These are phyloP conservation scores for Ctenochaetus hawaiiensis DNA, from an alignment of 2,797 vertebrate genomes.

Conservation along the genomic window DNA sequence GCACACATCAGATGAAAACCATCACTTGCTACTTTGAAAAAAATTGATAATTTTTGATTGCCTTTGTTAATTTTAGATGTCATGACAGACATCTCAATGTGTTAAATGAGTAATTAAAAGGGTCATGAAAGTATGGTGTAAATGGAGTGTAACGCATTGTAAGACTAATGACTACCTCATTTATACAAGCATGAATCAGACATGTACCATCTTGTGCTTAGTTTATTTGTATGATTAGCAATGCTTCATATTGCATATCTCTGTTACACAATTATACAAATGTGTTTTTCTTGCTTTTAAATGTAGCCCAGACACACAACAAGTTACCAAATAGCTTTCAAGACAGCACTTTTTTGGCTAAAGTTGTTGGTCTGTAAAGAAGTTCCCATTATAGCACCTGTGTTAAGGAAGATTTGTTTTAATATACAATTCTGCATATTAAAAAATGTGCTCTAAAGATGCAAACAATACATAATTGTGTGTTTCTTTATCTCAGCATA, in stretches of 20 bases:
- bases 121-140: background rate
- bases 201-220: too few species aligned
- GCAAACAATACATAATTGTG: constrained; percentile 55
- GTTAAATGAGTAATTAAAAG: background rate
- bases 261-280: too few species aligned
- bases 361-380: too few species aligned
- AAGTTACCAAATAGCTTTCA: too few species aligned
- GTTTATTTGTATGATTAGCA: too few species aligned
- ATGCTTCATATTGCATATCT: too few species aligned
- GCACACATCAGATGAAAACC: constrained; percentile 54
- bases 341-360: too few species aligned
- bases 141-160: constrained; percentile 1
- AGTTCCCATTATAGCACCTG: too few species aligned
- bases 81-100: background rate
- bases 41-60: background rate
- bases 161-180: too few species aligned
- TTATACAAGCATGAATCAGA: constrained; percentile 8
- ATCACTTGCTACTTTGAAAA: constrained; percentile 68
- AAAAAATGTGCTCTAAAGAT: constrained; percentile 15
- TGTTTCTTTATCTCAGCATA: constrained; percentile 25
- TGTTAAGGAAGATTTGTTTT: too few species aligned
- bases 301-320: too few species aligned
- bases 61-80: background rate
- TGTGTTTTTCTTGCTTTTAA: too few species aligned
- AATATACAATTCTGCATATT: constrained; percentile 46